Percentiles rank a stretch among this genome's conserved stretches.
Conservation (phyloP, 2,113 vertebrate genomes). For the Zapus hudsonius region DNA sequence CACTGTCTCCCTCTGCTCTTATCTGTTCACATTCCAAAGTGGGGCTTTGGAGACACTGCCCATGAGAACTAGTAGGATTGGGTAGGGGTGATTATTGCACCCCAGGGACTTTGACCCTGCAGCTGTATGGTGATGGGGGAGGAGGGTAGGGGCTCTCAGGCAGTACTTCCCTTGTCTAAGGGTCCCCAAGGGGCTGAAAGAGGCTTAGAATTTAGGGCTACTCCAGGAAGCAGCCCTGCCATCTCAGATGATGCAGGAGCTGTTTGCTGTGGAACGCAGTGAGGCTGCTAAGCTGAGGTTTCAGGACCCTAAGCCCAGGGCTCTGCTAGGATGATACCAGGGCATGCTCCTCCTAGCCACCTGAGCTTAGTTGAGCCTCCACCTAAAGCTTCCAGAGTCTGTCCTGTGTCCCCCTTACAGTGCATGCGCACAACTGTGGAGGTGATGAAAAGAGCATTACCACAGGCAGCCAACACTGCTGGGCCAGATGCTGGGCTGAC, state of each 20-base stretch:
- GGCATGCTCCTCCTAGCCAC: not conserved
- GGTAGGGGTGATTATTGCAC: fast-evolving
- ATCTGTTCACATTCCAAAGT: not conserved
- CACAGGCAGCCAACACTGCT: fast-evolving
- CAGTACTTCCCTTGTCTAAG: not conserved
- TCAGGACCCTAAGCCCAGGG: not conserved
- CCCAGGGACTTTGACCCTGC: not conserved
- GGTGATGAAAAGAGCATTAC: not conserved
- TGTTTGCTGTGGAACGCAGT: not conserved
- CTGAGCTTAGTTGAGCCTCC: no score
- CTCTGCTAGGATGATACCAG: not conserved
- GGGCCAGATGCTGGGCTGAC: not conserved
- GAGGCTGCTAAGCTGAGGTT: not conserved
- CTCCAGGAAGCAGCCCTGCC: not conserved
- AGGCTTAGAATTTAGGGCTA: not conserved
- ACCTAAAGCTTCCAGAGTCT: not conserved
- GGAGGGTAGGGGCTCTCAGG: not conserved
- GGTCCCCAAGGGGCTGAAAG: not conserved
- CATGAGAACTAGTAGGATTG: not conserved
- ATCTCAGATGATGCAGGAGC: not conserved
- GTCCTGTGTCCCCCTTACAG: not conserved
- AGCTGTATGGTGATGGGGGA: not conserved
- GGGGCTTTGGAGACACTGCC: no score
- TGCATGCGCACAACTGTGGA: no score
- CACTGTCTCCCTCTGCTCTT: not conserved